Percentiles rank a stretch among this genome's conserved stretches.
Conservation (phyloP, 2,113 vertebrate species). For the Psettodes erumei region DNA sequence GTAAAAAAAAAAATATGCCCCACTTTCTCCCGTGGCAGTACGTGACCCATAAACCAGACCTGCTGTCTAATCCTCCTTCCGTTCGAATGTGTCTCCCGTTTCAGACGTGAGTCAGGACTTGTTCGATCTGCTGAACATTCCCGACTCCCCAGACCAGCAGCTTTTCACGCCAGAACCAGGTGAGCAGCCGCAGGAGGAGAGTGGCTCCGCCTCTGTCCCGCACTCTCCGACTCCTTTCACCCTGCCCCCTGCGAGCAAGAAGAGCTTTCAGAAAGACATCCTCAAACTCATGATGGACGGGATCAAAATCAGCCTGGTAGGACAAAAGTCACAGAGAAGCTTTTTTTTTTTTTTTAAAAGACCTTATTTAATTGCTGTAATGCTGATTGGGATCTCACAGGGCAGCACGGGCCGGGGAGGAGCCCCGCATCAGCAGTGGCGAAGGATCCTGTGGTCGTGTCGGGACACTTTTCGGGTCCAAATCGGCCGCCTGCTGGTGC, state of each 20-base stretch:
- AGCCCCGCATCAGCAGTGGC: constrained; percentile 90
- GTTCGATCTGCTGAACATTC: constrained; percentile 89
- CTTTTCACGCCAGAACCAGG: constrained; percentile 76
- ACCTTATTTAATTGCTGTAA: not conserved
- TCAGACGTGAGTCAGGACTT: constrained; percentile 89
- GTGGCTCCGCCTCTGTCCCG: constrained; percentile 77
- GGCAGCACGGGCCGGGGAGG: constrained; percentile 81
- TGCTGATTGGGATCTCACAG: constrained; percentile 59
- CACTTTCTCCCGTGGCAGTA: not conserved
- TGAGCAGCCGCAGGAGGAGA: constrained; percentile 83
- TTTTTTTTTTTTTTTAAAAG: not conserved
- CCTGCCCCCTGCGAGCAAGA: constrained; percentile 83
- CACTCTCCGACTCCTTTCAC: constrained; percentile 78
- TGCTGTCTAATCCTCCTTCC: constrained; percentile 15
- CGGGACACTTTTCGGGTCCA: constrained; percentile 92
- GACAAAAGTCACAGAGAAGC: not conserved
- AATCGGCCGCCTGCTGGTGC: constrained; percentile 93
- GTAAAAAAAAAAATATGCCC: constrained; percentile 74
- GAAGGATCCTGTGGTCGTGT: constrained; percentile 89
- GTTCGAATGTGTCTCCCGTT: constrained; percentile 12
- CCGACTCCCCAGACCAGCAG: constrained; percentile 85
- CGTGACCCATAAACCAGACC: not conserved
- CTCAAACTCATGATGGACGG: constrained; percentile 92
- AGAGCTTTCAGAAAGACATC: constrained; percentile 92
- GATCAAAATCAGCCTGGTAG: constrained; percentile 88